These are phyloP conservation scores for Microtus montanus DNA, from an alignment of 2,113 vertebrate species.

Conservation along the genomic window DNA sequence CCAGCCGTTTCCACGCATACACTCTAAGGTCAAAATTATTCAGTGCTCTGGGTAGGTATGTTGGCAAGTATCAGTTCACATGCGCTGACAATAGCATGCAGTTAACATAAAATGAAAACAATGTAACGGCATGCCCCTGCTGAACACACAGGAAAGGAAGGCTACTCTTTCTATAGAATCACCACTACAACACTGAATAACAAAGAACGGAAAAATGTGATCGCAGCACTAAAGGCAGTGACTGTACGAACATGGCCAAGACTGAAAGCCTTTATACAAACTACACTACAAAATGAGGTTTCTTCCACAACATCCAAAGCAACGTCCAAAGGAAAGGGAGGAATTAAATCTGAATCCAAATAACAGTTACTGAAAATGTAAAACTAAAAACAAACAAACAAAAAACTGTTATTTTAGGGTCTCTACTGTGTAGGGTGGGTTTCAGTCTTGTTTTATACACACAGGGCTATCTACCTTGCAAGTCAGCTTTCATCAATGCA, in stretches of 20 bases:
- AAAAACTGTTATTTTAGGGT: conserved; percentile 70
- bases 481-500: conserved; percentile 99
- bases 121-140: conserved; percentile 85
- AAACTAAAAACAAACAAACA: conserved; percentile 27
- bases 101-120: conserved; percentile 76
- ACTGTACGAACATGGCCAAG: conserved; percentile 87
- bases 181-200: conserved; percentile 83
- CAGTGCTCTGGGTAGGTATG: conserved; percentile 79
- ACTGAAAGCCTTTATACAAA: conserved; percentile 90
- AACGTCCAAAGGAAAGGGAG: conserved; percentile 13
- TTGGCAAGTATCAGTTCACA: conserved; percentile 87
- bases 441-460: conserved; percentile 93
- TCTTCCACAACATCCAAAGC: conserved; percentile 65
- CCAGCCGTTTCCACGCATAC: conserved; percentile 64
- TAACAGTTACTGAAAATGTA: conserved; percentile 66
- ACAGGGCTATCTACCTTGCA: conserved; percentile 98
- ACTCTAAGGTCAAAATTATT: conserved; percentile 65
- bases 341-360: conserved; percentile 74
- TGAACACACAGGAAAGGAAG: conserved; percentile 82
- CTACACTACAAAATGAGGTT: conserved; percentile 74
- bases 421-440: conserved; percentile 82
- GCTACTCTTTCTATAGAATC: conserved; percentile 84
- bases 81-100: conserved; percentile 87
- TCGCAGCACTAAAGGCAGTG: conserved; percentile 85
- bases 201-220: conserved; percentile 79